Evolutionary conservation across 2,797 vertebrate species (phyloP), one percentile per base, ranked within the genome.

Genomic region (Dallia pectoralis): DNA sequence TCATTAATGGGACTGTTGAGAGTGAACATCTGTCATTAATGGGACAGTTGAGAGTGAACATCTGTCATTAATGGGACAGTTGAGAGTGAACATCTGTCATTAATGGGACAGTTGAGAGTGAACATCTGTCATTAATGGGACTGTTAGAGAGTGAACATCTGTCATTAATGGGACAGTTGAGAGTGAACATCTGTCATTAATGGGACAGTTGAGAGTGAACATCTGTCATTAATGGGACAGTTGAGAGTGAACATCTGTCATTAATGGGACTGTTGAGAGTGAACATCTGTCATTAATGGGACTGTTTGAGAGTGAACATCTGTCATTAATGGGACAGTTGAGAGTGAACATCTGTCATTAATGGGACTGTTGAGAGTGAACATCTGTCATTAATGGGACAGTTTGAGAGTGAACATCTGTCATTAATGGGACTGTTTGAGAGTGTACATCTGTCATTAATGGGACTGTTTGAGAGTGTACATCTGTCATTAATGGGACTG

Each of bases 231-330:
- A n/a, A n/a, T n/a, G n/a, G n/a, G n/a, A n/a, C n/a, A n/a, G n/a
- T 84, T 76, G 32, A 74, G 36, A 22, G 29, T 30, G 22, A 14
- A 72, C 30, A 56, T 12, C 73, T 0, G 64, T 66, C 59, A 14
- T 74, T 63, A 74, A 66, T 40, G 6, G 9, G 11, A 32, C 30
- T n/a, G 18, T 19, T 19, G 53, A 59, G 30, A n/a, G n/a, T n/a
- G n/a, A n/a, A n/a, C n/a, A n/a, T n/a, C n/a, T n/a, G n/a, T n/a
- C n/a, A n/a, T n/a, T n/a, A n/a, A n/a, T n/a, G n/a, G n/a, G n/a
- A n/a, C 89, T 96, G 86, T 77, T 84, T 76, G 32, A 74, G 36
- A 22, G 29, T 30, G 22, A 14, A 72, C 30, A 56, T 12, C 73
- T 0, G 64, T 66, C 59, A 14, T 74, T 63, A 74, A 66, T 40